Evolutionary conservation across 2,113 vertebrate species (phyloP).

Genomic region (Tachysurus vachellii): DNA sequence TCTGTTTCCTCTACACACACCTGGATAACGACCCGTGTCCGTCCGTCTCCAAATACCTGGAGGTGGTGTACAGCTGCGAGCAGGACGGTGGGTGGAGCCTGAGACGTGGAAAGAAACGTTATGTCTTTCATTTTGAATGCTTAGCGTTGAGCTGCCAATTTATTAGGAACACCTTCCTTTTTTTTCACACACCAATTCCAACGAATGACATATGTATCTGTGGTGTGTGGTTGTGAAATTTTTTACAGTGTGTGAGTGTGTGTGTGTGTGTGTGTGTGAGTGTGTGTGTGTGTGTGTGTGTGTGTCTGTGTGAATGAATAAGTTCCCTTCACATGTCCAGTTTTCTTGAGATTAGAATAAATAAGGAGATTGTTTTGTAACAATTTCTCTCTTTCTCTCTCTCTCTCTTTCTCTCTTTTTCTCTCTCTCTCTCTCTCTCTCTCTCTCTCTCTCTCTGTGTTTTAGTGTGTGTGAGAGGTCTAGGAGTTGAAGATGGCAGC

Average conservation of each 20-base stretch:
- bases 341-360: too few species aligned
- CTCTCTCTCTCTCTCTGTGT: neutral
- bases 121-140: neutral
- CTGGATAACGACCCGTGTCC: conserved; percentile 70
- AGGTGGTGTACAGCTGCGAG: conserved; percentile 75
- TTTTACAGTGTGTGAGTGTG: neutral
- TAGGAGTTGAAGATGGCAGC: conserved; percentile 72
- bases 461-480: conserved; percentile 73
- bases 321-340: too few species aligned
- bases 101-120: neutral
- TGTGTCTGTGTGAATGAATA: too few species aligned
- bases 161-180: neutral
- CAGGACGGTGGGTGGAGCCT: conserved; percentile 65
- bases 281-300: neutral
- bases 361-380: too few species aligned
- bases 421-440: too few species aligned
- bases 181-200: neutral
- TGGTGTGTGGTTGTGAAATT: neutral
- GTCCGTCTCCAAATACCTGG: conserved; percentile 69
- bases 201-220: neutral
- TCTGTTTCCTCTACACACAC: conserved; percentile 64
- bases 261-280: neutral
- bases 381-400: too few species aligned
- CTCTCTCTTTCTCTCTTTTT: too few species aligned
- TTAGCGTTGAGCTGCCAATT: neutral